Base-by-base conservation (phyloP, 2,888 invertebrate genomes). In the Microplitis manilae region DNA sequence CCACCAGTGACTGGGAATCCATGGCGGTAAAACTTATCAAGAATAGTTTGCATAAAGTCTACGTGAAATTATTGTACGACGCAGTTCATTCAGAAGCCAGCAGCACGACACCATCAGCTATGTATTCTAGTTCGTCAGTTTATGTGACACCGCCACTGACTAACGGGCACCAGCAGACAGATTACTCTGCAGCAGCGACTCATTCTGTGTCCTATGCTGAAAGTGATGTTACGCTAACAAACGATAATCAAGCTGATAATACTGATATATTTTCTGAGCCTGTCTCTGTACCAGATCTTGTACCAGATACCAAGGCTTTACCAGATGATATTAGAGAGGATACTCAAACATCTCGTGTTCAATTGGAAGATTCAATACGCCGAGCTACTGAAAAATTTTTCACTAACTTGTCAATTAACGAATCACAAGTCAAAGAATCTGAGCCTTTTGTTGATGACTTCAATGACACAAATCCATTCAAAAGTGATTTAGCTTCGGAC, bases 391-490 rank as follows among this genome's bases (percentile, higher is more conserved):
- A 76, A 6, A 17, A 65, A 17, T 79, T 81, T 9, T 76, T 62
- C 6, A 30, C 40, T 4, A 70, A 76, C 4, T 40, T 30, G 0
- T n/a, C 20, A 39, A 30, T 6, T 1, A 38, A 38, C n/a, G 7
- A 61, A 6, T 59, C 9, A 9, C 0, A 5, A 9, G 30, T 20
- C 4, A 13, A 77, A 50, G 8, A 68, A 50, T 30, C 20, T 6
- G 2, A 20, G 9, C 1, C 60, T 9, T 68, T 15, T 5, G 5
- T 2, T 8, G 20, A 41, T n/a, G 41, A 76, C 6, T 8, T 76
- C 5, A 5, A 5, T 4, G 76, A 79, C 2, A 79, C 81, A 0
- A 82, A 82, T 77, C 82, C 82, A 0, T 82, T 82, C 72, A 80
- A 77, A 65, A 5, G 41, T 6, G 38, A 75, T 17, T 7, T 76